phyloP scores from a whole-genome alignment of 2,888 invertebrate species.

The Drosophila histrio region DNA sequence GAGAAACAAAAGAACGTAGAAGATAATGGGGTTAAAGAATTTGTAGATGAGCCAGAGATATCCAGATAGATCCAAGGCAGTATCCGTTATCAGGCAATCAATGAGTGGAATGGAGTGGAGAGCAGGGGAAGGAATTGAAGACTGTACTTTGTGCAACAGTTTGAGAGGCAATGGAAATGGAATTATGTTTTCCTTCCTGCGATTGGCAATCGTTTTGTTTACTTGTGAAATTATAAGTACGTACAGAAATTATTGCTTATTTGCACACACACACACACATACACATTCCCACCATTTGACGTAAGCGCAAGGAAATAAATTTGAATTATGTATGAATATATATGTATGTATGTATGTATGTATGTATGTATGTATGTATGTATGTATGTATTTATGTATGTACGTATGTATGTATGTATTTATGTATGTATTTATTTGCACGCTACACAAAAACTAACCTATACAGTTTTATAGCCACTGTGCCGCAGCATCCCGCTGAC shows the following conservation, averaged over 20 bases:
- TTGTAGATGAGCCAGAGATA: slow-evolving; percentile 30
- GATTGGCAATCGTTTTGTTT: slow-evolving; percentile 46
- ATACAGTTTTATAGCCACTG: slow-evolving; percentile 20
- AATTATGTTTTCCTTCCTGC: slow-evolving; percentile 12
- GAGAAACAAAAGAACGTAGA: slow-evolving; percentile 5
- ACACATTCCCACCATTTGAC: slow-evolving; percentile 45
- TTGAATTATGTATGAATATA: slow-evolving; percentile 15
- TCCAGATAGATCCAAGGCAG: slow-evolving; percentile 42
- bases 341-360: background rate
- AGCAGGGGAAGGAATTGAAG: background rate
- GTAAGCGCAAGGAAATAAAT: slow-evolving; percentile 41
- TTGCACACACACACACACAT: slow-evolving; percentile 13
- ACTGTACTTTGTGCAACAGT: slow-evolving; percentile 48
- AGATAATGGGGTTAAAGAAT: slow-evolving; percentile 1
- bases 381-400: slow-evolving; percentile 5
- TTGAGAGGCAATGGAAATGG: slow-evolving; percentile 32
- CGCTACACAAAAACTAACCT: background rate
- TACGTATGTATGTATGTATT: background rate
- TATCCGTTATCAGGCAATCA: slow-evolving; percentile 16
- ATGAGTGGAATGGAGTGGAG: background rate
- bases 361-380: background rate
- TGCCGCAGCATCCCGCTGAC: slow-evolving; percentile 12
- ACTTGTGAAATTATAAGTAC: slow-evolving; percentile 54
- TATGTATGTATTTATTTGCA: background rate
- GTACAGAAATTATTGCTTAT: slow-evolving; percentile 35